A percentile compares a stretch with the other conserved stretches of the same genome.
These are phyloP conservation scores for Alosa alosa DNA, from an alignment of 2,113 vertebrate genomes.

Conservation along the genomic window DNA sequence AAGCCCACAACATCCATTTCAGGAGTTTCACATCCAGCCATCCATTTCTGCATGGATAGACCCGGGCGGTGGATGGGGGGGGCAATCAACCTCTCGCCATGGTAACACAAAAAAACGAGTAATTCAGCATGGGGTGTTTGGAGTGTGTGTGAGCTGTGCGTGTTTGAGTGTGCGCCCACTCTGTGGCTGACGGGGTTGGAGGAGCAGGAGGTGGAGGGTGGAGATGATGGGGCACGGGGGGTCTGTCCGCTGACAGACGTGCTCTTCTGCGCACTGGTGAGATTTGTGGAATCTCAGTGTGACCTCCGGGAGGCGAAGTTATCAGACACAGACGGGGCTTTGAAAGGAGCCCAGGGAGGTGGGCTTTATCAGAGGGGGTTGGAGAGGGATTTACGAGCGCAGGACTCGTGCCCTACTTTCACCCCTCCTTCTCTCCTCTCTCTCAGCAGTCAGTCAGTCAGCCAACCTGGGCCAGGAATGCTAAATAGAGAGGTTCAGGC, in stretches of 20 bases:
- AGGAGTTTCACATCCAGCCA: neutral
- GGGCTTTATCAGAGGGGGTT: constrained; percentile 35
- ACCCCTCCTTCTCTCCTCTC: neutral
- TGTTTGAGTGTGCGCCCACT: neutral
- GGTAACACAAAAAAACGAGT: neutral
- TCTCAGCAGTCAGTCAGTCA: neutral
- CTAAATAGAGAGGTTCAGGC: neutral
- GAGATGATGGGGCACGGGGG: neutral
- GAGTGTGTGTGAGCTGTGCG: neutral
- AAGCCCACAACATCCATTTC: constrained; percentile 20
- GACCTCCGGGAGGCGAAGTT: constrained; percentile 45
- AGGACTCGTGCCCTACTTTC: constrained; percentile 29
- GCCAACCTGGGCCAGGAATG: neutral
- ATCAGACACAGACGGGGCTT: constrained; percentile 45
- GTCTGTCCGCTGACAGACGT: constrained; percentile 4
- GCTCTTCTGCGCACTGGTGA: constrained; percentile 51
- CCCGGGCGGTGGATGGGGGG: too few species aligned
- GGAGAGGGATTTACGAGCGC: constrained; percentile 28
- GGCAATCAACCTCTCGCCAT: neutral
- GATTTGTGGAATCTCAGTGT: constrained; percentile 62
- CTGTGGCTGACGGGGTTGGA: neutral
- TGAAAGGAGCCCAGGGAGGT: constrained; percentile 43
- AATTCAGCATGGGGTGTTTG: neutral
- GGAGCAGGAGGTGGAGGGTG: neutral
- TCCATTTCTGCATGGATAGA: too few species aligned